These are phyloP conservation scores for Campopleginae sp. DNA, from an alignment of 2,888 invertebrate genomes.

Conservation along the genomic window DNA sequence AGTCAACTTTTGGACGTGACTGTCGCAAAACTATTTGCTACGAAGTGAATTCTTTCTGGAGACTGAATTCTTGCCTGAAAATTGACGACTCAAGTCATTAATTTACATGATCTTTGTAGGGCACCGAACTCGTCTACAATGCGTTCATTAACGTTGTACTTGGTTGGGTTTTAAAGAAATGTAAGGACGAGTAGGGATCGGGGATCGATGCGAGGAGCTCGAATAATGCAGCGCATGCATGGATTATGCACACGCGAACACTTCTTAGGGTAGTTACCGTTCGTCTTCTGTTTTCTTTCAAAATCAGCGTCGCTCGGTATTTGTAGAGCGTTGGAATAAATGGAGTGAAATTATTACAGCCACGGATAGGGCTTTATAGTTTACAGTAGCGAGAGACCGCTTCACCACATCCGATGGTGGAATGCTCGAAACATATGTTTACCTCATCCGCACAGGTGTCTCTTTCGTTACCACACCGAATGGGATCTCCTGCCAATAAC, in stretches of 20 bases:
- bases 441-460: constrained; percentile 12
- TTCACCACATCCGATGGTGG: not conserved
- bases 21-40: too few species aligned
- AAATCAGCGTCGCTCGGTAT: not conserved
- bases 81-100: not conserved
- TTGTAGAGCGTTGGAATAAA: not conserved
- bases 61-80: not conserved
- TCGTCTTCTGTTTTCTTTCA: not conserved
- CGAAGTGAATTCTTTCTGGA: too few species aligned
- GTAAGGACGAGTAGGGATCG: not conserved
- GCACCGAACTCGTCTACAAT: not conserved
- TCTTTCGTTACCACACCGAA: not conserved
- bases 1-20: too few species aligned
- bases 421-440: not conserved
- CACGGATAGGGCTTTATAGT: not conserved
- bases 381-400: not conserved
- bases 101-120: not conserved
- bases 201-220: not conserved
- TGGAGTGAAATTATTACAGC: not conserved
- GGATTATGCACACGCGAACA: not conserved
- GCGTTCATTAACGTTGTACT: not conserved
- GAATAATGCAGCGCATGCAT: not conserved
- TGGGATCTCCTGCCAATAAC: not conserved
- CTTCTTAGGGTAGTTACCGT: not conserved
- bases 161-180: not conserved